These are phyloP conservation scores for Rhabdomys dilectus DNA, from an alignment of 2,113 vertebrate species.

Conservation along the genomic window DNA sequence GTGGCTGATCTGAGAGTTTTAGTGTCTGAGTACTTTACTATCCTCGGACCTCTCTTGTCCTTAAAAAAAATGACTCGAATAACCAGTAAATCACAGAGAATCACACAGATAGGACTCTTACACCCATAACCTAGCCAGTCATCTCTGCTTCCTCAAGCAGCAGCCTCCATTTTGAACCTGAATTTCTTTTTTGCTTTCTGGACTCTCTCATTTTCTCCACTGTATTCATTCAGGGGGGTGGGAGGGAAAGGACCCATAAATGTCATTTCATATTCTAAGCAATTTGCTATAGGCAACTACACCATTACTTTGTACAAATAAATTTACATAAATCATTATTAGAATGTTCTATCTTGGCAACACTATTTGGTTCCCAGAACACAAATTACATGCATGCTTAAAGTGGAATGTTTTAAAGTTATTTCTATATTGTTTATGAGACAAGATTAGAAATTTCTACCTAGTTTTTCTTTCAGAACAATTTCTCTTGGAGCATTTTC, in stretches of 20 bases:
- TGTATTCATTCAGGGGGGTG: constrained; percentile 69
- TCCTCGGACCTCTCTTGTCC: not conserved
- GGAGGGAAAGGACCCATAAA: constrained; percentile 61
- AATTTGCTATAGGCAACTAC: constrained; percentile 86
- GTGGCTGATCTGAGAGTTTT: not conserved
- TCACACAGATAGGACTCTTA: not conserved
- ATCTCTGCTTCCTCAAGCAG: constrained; percentile 53
- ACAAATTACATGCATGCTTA: constrained; percentile 88
- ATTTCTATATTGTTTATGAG: constrained; percentile 84
- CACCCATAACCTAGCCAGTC: constrained; percentile 74
- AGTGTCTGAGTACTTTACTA: not conserved
- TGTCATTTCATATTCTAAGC: constrained; percentile 84
- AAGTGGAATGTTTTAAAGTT: constrained; percentile 86
- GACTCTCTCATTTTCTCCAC: constrained; percentile 70
- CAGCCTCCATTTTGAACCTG: constrained; percentile 77
- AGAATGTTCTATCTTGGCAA: constrained; percentile 85
- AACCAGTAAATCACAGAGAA: not conserved
- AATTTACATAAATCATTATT: constrained; percentile 89
- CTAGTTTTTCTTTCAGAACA: constrained; percentile 82
- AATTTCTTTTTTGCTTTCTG: constrained; percentile 71
- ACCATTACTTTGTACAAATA: constrained; percentile 87
- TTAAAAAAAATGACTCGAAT: not conserved
- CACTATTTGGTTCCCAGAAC: constrained; percentile 86
- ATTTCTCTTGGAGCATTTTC: constrained; percentile 72
- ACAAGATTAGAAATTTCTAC: constrained; percentile 81